Conservation (phyloP, 2,113 vertebrate genomes). For the Cryptoleucopteryx plumbea region DNA sequence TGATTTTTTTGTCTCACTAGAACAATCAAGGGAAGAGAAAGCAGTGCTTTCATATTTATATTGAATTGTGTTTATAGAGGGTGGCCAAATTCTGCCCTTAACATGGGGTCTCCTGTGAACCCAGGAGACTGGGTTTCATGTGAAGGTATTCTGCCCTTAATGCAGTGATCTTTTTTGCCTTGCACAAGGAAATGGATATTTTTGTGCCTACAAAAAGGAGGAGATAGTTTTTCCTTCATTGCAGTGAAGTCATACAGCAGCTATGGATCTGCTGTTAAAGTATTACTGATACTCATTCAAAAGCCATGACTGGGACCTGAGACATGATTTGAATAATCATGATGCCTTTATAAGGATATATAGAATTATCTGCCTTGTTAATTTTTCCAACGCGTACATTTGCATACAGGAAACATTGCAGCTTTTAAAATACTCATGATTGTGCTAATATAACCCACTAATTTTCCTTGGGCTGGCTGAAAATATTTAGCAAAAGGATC, state of each 20-base stretch:
- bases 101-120: not conserved
- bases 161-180: not conserved
- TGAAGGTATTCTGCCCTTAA: not conserved
- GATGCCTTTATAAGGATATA: not conserved
- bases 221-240: not conserved
- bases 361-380: not conserved
- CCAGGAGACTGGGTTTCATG: not conserved
- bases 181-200: not conserved
- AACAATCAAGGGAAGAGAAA: slow-evolving; percentile 13
- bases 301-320: not conserved
- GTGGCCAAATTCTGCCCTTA: not conserved
- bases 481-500: not conserved
- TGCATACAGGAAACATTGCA: not conserved
- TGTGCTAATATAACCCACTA: not conserved
- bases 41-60: not conserved
- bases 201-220: not conserved
- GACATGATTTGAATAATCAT: not conserved
- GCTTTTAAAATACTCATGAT: not conserved
- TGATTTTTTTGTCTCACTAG: slow-evolving; percentile 7
- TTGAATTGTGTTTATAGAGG: not conserved
- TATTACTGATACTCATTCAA: not conserved
- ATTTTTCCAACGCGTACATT: not conserved
- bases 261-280: not conserved
- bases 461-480: not conserved
- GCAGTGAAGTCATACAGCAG: not conserved